Conservation (phyloP, 1,140 invertebrate species). For the Pomacea maculata region DNA sequence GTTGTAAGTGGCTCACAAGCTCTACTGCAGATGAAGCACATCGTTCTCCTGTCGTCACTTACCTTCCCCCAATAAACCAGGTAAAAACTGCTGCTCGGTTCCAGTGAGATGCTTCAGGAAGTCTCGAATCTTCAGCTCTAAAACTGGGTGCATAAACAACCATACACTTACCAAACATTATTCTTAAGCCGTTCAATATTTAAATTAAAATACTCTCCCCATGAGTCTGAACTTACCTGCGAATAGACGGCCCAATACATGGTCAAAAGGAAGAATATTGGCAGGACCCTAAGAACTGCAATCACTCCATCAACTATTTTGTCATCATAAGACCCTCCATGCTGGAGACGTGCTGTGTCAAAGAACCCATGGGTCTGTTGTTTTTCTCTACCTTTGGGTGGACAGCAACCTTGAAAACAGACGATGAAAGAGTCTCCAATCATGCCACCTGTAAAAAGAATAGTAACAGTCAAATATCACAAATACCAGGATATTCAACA, state of each 20-base stretch:
- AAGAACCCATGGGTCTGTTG: conserved; percentile 30
- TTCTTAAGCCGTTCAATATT: too few relatives aligned
- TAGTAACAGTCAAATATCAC: too few relatives aligned
- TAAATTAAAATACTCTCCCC: conserved; percentile 55
- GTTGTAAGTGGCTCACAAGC: too few relatives aligned
- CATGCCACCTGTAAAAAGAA: conserved; percentile 5
- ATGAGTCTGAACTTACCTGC: conserved; percentile 67
- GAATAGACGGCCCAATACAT: conserved; percentile 67
- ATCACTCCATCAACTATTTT: conserved; percentile 65
- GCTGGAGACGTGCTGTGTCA: conserved; percentile 64
- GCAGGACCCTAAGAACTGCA: conserved; percentile 52
- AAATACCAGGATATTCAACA: too few relatives aligned
- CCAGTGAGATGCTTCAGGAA: too few relatives aligned
- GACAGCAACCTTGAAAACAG: conserved; percentile 22
- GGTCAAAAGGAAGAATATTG: conserved; percentile 62
- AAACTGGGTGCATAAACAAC: too few relatives aligned
- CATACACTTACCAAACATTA: too few relatives aligned
- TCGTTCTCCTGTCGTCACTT: too few relatives aligned
- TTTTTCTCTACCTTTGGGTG: conserved; percentile 29
- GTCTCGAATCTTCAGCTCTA: too few relatives aligned
- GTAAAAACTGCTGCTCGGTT: too few relatives aligned
- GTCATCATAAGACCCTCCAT: conserved; percentile 64
- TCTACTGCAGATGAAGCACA: too few relatives aligned
- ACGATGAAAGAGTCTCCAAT: conserved; percentile 21
- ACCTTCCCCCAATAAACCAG: too few relatives aligned